Evolutionary conservation across 2,888 invertebrate genomes (phyloP), one percentile per base, ranked within the genome.

Genomic region (Drosophila prolongata): DNA sequence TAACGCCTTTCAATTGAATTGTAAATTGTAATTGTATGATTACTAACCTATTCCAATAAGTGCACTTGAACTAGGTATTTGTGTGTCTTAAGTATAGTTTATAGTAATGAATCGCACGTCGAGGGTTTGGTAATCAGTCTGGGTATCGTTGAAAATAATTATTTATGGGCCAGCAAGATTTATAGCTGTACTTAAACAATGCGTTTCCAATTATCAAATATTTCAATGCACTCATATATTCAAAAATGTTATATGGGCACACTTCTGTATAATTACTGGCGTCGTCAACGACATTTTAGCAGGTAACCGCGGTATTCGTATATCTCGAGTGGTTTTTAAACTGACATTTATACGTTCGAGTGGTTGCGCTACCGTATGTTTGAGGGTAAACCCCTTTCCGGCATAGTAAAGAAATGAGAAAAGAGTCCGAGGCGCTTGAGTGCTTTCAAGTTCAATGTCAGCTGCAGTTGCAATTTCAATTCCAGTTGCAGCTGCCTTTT

Each of bases 401-500:
- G 49, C 6, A 3, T 19, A n/a, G 34, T 19, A 14, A 16, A n/a
- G 35, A 59, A 35, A 47, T n/a, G 19, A 35, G 10, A 8, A 34
- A 40, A 30, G 34, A 55, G 61, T 37, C 14, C 13, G 62, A 35
- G 37, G 35, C 42, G 53, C 55, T 60, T n/a, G 53, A 49, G 56
- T 52, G 62, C 34, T 52, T 60, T 87, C 83, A 84, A 84, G 87
- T 84, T 84, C 83, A 84, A 84, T 84, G 83, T 83, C 83, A 87
- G 81, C 80, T 66, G 72, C 83, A 84, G 80, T 78, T 64, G 71
- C 70, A 59, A 8, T 38, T 53, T 65, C 58, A 59, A 60, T 66
- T 62, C 74, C 77, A 66, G 49, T 69, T 65, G 76, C 64, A 59
- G 70, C 40, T 71, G 71, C 55, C 37, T 59, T 62, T 69, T 68